A percentile compares a stretch with the other conserved stretches of the same genome.
Evolutionary conservation across 2,113 vertebrate genomes (phyloP).

Genomic region (Carettochelys insculpta): DNA sequence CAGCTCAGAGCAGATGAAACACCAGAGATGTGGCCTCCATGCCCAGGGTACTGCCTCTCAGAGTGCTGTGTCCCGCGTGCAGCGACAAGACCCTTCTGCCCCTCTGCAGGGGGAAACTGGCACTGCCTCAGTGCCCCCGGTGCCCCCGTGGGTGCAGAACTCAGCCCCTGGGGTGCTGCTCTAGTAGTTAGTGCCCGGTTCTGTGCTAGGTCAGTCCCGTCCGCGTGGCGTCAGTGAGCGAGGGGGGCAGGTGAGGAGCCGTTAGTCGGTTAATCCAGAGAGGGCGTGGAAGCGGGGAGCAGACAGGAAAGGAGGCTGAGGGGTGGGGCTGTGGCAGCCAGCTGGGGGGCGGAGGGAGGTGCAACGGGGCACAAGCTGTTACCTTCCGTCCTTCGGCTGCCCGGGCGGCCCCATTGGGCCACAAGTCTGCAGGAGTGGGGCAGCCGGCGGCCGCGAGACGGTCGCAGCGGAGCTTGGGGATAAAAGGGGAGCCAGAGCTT

Average conservation of each 20-base stretch:
- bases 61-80: no score
- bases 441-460: slow-evolving; percentile 67
- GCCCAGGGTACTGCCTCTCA: no score
- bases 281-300: slow-evolving; percentile 45
- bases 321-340: slow-evolving; percentile 54
- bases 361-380: slow-evolving; percentile 70
- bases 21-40: no score
- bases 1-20: not conserved
- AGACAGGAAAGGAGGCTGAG: slow-evolving; percentile 43
- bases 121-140: not conserved
- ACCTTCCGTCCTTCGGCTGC: slow-evolving; percentile 83
- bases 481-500: slow-evolving; percentile 77
- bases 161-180: not conserved
- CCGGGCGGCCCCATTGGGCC: slow-evolving; percentile 74
- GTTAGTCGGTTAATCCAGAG: slow-evolving; percentile 60
- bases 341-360: slow-evolving; percentile 20
- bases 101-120: no score
- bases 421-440: slow-evolving; percentile 70
- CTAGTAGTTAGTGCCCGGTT: not conserved
- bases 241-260: slow-evolving; percentile 2
- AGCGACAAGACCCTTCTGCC: not conserved
- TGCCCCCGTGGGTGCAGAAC: fast-evolving
- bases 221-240: not conserved
- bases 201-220: not conserved
- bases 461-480: slow-evolving; percentile 73